phyloP scores from a whole-genome alignment of 2,113 vertebrate species.

The pig (Sus scrofa) region T2T-Sscrofa CM001155.3:1091001-1091500 shows the following conservation, averaged over 20 bases:
- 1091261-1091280: background rate
- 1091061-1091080: background rate
- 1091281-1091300: background rate
- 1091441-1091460: background rate
- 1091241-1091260: fast-evolving
- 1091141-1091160: fast-evolving
- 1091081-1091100: fast-evolving
- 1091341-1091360: background rate
- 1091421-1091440: fast-evolving
- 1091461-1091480: background rate
- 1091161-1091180: fast-evolving
- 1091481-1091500: background rate
- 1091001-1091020: no score
- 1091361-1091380: background rate
- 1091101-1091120: fast-evolving
- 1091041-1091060: background rate
- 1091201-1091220: fast-evolving
- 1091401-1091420: fast-evolving
- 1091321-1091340: fast-evolving
- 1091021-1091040: no score
- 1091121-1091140: fast-evolving
- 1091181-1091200: fast-evolving
- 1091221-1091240: background rate
- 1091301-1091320: background rate
- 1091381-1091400: fast-evolving